Conservation (phyloP, 2,888 invertebrate genomes). For the Stenurella melanura region DNA sequence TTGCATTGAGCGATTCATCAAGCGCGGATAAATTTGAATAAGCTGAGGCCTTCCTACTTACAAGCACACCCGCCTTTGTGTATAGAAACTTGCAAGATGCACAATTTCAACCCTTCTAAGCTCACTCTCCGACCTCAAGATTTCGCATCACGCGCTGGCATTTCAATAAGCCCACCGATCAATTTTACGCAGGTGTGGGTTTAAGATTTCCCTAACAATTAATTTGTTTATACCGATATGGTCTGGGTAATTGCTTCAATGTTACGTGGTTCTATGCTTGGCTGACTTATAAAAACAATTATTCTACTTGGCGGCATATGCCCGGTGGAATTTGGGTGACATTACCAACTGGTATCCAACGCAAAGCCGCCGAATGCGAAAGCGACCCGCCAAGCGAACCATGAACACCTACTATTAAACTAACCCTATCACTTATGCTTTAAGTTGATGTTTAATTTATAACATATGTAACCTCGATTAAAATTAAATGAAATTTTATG, state of each 20-base stretch:
- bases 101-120: conserved; percentile 16
- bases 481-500: conserved; percentile 28
- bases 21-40: no score
- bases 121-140: conserved; percentile 18
- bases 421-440: conserved; percentile 24
- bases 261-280: conserved; percentile 12
- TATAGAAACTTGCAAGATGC: conserved; percentile 8
- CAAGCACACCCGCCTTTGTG: not conserved
- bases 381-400: conserved; percentile 12
- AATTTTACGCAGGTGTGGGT: conserved; percentile 41
- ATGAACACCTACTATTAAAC: conserved; percentile 34
- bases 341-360: conserved; percentile 22
- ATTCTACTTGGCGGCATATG: conserved; percentile 38
- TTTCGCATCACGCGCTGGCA: conserved; percentile 4
- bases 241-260: conserved; percentile 14
- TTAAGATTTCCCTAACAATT: conserved; percentile 37
- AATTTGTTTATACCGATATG: conserved; percentile 38
- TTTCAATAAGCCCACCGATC: conserved; percentile 11
- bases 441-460: conserved; percentile 28
- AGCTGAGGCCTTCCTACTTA: no score
- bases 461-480: conserved; percentile 34
- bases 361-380: not conserved
- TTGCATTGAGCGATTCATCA: no score
- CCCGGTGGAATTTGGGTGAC: conserved; percentile 5
- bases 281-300: conserved; percentile 28